Evolutionary conservation across 2,888 invertebrate species (phyloP), one percentile per base, ranked within the genome.

Genomic region (Phalera bucephala): DNA sequence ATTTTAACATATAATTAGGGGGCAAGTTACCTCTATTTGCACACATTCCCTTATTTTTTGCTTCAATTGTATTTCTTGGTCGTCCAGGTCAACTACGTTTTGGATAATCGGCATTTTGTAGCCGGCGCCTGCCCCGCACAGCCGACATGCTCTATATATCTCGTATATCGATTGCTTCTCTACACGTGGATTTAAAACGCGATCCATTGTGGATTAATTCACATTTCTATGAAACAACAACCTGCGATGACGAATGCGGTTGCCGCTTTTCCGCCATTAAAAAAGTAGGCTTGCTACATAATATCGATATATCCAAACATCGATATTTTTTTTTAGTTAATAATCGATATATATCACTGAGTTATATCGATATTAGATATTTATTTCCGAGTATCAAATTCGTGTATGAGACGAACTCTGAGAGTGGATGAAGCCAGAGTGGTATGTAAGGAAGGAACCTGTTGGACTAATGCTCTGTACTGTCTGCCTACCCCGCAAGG

Each of bases 91-190:
- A 0, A 85, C 54, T 27, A 87, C 69, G 39, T 70, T 82, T 42
- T 89, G 89, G 7, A 90, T 76, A 34, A 90, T 90, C 0, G 90
- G 90, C 89, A 90, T 89, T 73, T 87, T 88, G 68, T 89, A 90
- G 45, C 90, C 90, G 15, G 85, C 86, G 19, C 88, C 86, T 0
- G 80, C 82, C 1, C 90, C 90, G 46, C 90, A 90, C 1, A 90
- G 66, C 0, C 90, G 82, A 66, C 90, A 90, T 64, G 85, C 79
- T 58, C 85, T 64, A 43, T 81, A 90, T 40, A 90, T 84, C 40
- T 88, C 82, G 37, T 85, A 88, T 40, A 87, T 82, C n/a, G 66
- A 65, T 36, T 80, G 72, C 37, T 71, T 73, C n/a, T 86, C 80
- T 27, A 65, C 65, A 45, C 69, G 76, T 12, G 58, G 42, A 41